Conservation (phyloP, 2,113 vertebrate species). For the Nymphicus hollandicus region DNA sequence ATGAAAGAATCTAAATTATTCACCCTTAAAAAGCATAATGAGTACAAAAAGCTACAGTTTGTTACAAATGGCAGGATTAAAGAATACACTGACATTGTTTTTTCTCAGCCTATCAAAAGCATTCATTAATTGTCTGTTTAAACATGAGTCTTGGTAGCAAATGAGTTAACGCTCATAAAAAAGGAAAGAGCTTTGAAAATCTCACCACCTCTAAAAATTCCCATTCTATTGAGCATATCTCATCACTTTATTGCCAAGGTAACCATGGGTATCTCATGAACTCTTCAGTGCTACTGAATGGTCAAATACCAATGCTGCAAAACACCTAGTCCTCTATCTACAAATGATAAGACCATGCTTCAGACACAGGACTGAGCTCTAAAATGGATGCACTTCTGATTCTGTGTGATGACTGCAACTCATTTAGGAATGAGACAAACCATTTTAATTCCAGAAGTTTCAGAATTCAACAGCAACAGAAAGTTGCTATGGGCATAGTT, state of each 20-base stretch:
- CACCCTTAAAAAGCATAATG: neutral
- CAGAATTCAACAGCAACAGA: neutral
- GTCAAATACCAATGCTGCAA: neutral
- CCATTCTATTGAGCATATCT: neutral
- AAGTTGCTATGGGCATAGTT: neutral
- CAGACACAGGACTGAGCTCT: neutral
- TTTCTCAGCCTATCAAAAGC: slow-evolving; percentile 27
- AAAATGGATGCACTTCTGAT: neutral
- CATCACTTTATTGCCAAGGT: slow-evolving; percentile 36
- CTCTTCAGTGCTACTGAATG: neutral
- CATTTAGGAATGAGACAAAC: neutral
- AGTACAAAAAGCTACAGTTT: neutral
- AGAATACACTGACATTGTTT: neutral
- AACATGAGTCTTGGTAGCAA: slow-evolving; percentile 22
- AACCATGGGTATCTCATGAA: neutral
- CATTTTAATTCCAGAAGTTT: neutral
- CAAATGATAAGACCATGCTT: neutral
- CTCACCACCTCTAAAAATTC: slow-evolving; percentile 19
- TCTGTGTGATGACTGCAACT: neutral
- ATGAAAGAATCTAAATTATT: slow-evolving; percentile 12
- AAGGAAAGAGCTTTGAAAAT: slow-evolving; percentile 15
- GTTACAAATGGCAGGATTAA: slow-evolving; percentile 2
- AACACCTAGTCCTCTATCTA: neutral
- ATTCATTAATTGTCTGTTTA: slow-evolving; percentile 27
- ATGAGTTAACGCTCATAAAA: slow-evolving; percentile 13